Base-by-base conservation (phyloP, 2,888 invertebrate genomes). In the Falcaria lacertinaria region DNA sequence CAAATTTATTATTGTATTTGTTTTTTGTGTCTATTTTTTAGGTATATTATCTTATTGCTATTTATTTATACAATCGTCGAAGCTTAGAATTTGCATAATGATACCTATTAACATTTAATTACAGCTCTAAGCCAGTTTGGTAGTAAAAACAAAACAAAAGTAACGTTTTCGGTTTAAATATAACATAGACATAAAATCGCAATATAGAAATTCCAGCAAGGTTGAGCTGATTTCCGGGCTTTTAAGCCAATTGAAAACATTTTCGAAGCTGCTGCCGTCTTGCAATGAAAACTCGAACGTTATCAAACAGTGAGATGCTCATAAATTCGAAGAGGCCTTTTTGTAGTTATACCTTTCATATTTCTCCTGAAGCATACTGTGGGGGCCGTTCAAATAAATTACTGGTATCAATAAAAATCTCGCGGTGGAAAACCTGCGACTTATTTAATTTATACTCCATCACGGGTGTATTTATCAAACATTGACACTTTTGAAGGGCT, bases 391-490 rank as follows among this genome's bases (percentile, higher is more conserved):
- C 81, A 86, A 87, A 87, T 86, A 86, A 88, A 88, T 88, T 88
- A 86, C 80, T 64, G 69, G 80, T 83, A 87, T 89, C 88, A 86
- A 88, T 88, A 89, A 88, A 86, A 88, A 87, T 86, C 86, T 79
- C 75, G 71, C 70, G 80, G 79, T 74, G 62, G 69, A 80, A 77
- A 87, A 85, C 78, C 83, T 64, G 68, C 74, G 85, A 87, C 86
- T 88, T 88, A 88, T 86, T 87, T 86, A 86, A 88, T 88, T 88
- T 84, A 85, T 86, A 86, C 86, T 88, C 85, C 82, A 86, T 86
- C 81, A 80, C 69, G 67, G 69, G 56, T 64, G 73, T 86, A 84
- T 87, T 86, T 85, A 83, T 86, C 82, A 86, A 83, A 80, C 72
- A 80, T 79, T 71, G 70, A 68, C 53, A 67, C 65, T 73, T 69